These are phyloP conservation scores for Eulithis prunata DNA, from an alignment of 2,888 invertebrate genomes.

Conservation along the genomic window DNA sequence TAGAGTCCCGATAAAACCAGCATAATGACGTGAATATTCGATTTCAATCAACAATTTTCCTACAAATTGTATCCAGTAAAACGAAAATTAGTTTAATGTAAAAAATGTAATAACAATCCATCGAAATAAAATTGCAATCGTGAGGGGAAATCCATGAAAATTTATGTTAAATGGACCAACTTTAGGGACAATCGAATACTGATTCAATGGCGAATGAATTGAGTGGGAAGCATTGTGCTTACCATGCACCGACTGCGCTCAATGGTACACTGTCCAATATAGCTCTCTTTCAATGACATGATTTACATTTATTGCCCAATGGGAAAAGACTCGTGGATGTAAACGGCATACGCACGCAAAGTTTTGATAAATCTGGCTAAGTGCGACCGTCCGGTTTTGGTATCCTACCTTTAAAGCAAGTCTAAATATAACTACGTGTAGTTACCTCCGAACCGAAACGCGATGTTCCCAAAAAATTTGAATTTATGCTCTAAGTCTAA, in stretches of 20 bases:
- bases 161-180: constrained; percentile 62
- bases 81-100: constrained; percentile 32
- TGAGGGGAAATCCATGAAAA: constrained; percentile 49
- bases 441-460: too few relatives aligned
- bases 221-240: constrained; percentile 68
- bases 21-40: constrained; percentile 32
- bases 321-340: constrained; percentile 58
- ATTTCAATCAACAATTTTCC: constrained; percentile 26
- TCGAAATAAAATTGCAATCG: constrained; percentile 39
- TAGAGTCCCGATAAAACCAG: constrained; percentile 26
- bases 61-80: constrained; percentile 24
- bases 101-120: constrained; percentile 28
- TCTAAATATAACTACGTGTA: too few relatives aligned
- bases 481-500: too few relatives aligned
- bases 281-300: constrained; percentile 67
- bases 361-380: constrained; percentile 11
- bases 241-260: constrained; percentile 69
- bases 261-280: constrained; percentile 65
- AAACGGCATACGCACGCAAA: constrained; percentile 48
- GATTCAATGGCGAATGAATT: constrained; percentile 73
- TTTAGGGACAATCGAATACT: constrained; percentile 68
- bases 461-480: too few relatives aligned
- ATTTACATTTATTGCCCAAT: constrained; percentile 72
- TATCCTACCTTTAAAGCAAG: too few relatives aligned
- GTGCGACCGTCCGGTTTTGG: background rate